These are phyloP conservation scores for Oxytorus armatus DNA, from an alignment of 2,888 invertebrate genomes.

Conservation along the genomic window DNA sequence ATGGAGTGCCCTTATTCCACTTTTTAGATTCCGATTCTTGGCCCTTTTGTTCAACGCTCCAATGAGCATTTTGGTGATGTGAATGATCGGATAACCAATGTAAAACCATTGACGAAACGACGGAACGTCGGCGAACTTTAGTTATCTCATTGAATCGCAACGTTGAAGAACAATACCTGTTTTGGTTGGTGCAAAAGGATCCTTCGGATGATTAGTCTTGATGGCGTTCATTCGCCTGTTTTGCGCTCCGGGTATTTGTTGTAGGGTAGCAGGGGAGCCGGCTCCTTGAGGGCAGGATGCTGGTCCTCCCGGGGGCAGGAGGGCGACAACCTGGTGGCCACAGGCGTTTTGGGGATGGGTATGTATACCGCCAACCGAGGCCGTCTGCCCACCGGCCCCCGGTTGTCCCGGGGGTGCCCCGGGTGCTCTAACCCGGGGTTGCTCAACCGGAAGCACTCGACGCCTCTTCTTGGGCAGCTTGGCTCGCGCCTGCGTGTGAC, in stretches of 20 bases:
- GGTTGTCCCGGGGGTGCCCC: conserved; percentile 82
- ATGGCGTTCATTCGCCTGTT: conserved; percentile 94
- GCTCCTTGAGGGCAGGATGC: conserved; percentile 83
- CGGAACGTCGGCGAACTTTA: no score
- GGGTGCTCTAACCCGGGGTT: conserved; percentile 86
- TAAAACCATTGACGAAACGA: no score
- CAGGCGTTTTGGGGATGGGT: conserved; percentile 69
- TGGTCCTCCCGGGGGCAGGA: conserved; percentile 71
- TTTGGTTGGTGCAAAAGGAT: conserved; percentile 91
- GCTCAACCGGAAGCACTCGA: conserved; percentile 98
- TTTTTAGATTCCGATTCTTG: no score
- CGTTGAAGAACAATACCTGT: conserved; percentile 88
- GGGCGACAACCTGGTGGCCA: conserved; percentile 72
- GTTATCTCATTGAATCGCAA: background rate
- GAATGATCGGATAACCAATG: no score
- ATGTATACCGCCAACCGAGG: conserved; percentile 75
- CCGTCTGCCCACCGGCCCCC: conserved; percentile 81
- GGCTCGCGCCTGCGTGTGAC: conserved; percentile 97
- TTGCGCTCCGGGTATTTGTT: conserved; percentile 85
- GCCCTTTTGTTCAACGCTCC: no score
- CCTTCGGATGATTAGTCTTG: conserved; percentile 94
- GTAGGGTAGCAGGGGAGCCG: conserved; percentile 75
- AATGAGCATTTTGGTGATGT: no score
- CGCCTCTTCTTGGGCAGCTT: conserved; percentile 99
- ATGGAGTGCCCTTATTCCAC: no score